A percentile compares a stretch with the other conserved stretches of the same genome.
These are phyloP conservation scores for Clarias fuscus DNA, from an alignment of 2,797 vertebrate genomes.

Conservation along the genomic window DNA sequence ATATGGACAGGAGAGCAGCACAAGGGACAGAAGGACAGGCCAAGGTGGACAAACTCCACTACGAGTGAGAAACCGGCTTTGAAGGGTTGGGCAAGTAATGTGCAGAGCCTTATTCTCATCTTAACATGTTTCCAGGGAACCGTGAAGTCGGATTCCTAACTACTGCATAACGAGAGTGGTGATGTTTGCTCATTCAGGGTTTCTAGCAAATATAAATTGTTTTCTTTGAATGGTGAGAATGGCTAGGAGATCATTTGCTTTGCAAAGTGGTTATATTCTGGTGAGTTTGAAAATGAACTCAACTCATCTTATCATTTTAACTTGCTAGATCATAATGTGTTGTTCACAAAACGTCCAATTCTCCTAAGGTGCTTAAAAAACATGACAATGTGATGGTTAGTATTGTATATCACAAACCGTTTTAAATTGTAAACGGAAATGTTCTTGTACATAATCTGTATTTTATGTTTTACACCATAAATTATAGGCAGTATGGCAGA, in stretches of 20 bases:
- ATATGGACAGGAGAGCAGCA: conserved; percentile 51
- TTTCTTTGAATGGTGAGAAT: not conserved
- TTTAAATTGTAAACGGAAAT: not conserved
- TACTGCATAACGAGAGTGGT: not conserved
- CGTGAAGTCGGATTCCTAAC: conserved; percentile 7
- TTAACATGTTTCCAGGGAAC: conserved; percentile 20
- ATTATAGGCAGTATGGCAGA: conserved; percentile 61
- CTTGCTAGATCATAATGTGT: not conserved
- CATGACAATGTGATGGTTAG: not conserved
- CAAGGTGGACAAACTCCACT: conserved; percentile 34
- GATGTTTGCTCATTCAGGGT: not conserved
- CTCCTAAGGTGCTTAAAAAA: not conserved
- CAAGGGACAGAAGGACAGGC: conserved; percentile 27
- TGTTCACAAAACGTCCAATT: not conserved
- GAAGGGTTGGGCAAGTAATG: conserved; percentile 49
- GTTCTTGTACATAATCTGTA: not conserved
- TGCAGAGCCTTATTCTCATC: conserved; percentile 7
- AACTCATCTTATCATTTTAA: not conserved
- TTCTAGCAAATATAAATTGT: not conserved
- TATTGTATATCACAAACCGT: not conserved
- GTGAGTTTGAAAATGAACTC: not conserved
- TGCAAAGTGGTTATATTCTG: not conserved
- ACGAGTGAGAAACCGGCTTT: conserved; percentile 23
- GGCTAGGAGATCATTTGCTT: not conserved
- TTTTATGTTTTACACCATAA: conserved; percentile 8